Evolutionary conservation across 2,113 vertebrate genomes (phyloP), one percentile per base, ranked within the genome.

Genomic region (Cavia aperea): DNA sequence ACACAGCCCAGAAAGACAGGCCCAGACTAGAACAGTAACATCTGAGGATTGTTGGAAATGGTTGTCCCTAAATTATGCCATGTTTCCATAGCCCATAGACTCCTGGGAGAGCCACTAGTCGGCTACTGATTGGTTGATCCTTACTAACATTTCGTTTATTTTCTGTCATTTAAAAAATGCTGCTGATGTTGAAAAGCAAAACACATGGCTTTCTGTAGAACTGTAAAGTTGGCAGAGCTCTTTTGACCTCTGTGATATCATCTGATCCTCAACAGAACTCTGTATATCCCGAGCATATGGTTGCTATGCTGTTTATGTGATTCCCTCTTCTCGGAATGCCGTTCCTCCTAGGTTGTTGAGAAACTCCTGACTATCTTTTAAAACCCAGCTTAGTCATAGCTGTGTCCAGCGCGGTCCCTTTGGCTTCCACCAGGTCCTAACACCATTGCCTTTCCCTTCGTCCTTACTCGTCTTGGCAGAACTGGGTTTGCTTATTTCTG

Each of bases 111-210:
- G 78, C 49, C 66, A n/a, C 36, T 63, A 70, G 29, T 73, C 78
- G 89, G 73, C 4, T 31, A 23, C 58, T 54, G 43, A 13, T 90
- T 66, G 31, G 33, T 46, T 5, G 2, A 54, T 88, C 11, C 4
- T 19, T 81, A 65, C 43, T 82, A 89, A 78, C 11, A 63, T 65
- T 51, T 82, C 46, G 8, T 14, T 78, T 73, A 66, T 70, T 88
- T 54, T 92, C 58, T 83, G 46, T 81, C 23, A n/a, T 54, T 90
- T 63, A 81, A 86, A 91, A 95, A 90, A 68, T 81, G 31, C n/a
- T 91, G 62, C 16, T 68, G 49, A 83, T 24, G 70, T 90, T 72
- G 39, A 60, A 9, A 29, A 51, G 24, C 26, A n/a, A 75, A 73
- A 14, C 4, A 12, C 63, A 24, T 75, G 39, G 93, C 36, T 39